Conservation (phyloP, 2,888 invertebrate species). For the Drosophila mercatorum region DNA sequence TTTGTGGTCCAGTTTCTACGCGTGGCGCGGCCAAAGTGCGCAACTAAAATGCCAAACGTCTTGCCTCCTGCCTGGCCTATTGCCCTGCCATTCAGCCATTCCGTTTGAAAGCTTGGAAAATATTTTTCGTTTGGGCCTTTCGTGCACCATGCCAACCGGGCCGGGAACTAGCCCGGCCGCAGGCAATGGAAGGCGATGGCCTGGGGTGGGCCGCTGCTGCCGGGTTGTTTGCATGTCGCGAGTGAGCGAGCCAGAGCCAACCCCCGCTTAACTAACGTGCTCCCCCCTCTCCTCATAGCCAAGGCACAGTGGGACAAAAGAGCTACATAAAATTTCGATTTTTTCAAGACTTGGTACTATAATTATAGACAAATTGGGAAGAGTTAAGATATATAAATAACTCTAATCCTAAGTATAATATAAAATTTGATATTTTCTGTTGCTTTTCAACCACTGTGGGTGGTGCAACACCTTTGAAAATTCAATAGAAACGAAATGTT, state of each 20-base stretch:
- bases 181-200: too few relatives aligned
- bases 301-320: slow-evolving; percentile 25
- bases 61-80: slow-evolving; percentile 30
- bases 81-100: slow-evolving; percentile 5
- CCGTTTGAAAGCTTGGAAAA: slow-evolving; percentile 44
- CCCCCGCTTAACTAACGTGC: slow-evolving; percentile 26
- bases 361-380: too few relatives aligned
- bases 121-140: slow-evolving; percentile 80
- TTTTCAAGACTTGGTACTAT: too few relatives aligned
- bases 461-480: slow-evolving; percentile 31
- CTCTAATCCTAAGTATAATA: not conserved
- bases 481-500: slow-evolving; percentile 35
- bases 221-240: slow-evolving; percentile 61
- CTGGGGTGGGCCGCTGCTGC: slow-evolving; percentile 11
- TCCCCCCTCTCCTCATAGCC: not conserved
- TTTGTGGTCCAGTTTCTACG: slow-evolving; percentile 20
- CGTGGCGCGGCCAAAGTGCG: slow-evolving; percentile 41
- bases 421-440: not conserved
- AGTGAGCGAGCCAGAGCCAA: slow-evolving; percentile 15
- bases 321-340: too few relatives aligned
- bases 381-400: too few relatives aligned
- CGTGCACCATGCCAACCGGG: slow-evolving; percentile 82
- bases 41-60: slow-evolving; percentile 36
- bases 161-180: slow-evolving; percentile 2
- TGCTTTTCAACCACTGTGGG: slow-evolving; percentile 25